Base-by-base conservation (phyloP, 2,113 vertebrate genomes). In the Podiceps cristatus region DNA sequence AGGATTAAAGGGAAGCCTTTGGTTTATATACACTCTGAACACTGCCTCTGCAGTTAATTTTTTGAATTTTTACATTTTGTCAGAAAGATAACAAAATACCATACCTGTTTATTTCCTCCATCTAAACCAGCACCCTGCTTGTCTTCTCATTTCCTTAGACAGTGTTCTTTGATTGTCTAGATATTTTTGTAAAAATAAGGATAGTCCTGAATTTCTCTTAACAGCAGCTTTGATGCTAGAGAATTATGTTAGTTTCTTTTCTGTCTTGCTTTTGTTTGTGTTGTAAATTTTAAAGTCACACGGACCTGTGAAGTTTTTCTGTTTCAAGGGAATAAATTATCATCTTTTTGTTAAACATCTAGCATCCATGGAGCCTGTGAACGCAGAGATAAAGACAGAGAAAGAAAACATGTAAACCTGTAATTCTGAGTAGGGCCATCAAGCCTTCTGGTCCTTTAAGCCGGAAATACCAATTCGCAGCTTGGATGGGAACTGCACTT, bases 31-130 rank as follows among this genome's bases (percentile, higher is more conserved):
- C 3, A 7, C 25, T 80, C 66, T 75, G 77, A 94, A 76, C 20
- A 33, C 25, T 75, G 74, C 53, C 76, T 92, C 67, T 4, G 1
- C 69, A 78, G 81, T 85, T 95, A 60, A 92, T 77, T 85, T 87
- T 95, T 96, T 95, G 35, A 89, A 88, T 92, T 90, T 97, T 97
- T 95, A 93, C 74, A 6, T 91, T 96, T 81, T 87, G 27, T 45
- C 44, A 52, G 58, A 76, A 64, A 95, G 76, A 97, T 94, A 93
- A 92, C 80, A 90, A 86, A 52, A 94, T 79, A 47, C 52, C 56
- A 40, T 55, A 60, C 15, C 53, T 86, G 53, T 80, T 90, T 90
- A 81, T 79, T 96, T 88, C 47, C 47, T 49, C 22, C 52, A 24
- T 77, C 59, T 93, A 79, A 91, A 81, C 4, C 20, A 82, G 20